These are phyloP conservation scores for Argya squamiceps DNA, from an alignment of 2,797 vertebrate species.

Conservation along the genomic window DNA sequence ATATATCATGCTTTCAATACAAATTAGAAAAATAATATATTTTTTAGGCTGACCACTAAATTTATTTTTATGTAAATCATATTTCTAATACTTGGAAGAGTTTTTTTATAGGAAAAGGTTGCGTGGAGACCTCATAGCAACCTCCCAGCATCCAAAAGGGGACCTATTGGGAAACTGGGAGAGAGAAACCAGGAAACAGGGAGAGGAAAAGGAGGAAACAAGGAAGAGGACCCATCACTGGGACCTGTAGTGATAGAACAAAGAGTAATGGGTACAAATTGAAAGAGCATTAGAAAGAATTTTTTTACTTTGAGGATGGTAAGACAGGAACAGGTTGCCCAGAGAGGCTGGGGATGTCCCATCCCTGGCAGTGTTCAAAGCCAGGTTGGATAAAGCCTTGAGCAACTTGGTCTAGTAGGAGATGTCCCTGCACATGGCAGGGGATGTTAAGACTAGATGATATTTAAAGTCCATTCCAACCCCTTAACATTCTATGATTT, in stretches of 20 bases:
- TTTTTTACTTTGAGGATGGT: not conserved
- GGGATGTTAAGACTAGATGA: accelerated
- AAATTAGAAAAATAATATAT: not conserved
- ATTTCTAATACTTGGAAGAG: not conserved
- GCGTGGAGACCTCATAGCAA: accelerated
- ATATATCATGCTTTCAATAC: not conserved
- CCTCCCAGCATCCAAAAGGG: not conserved
- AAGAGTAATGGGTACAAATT: not conserved
- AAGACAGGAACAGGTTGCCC: not conserved
- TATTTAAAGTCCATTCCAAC: not conserved
- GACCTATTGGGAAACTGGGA: not conserved
- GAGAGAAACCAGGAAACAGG: not conserved
- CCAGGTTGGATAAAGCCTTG: not conserved
- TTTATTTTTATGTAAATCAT: not conserved
- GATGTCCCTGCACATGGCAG: not conserved
- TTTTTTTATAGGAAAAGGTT: not conserved
- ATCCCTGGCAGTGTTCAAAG: not conserved
- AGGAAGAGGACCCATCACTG: not conserved
- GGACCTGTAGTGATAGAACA: not conserved
- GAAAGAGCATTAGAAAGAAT: not conserved
- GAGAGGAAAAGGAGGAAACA: not conserved
- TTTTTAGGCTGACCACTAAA: not conserved
- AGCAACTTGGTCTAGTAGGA: not conserved
- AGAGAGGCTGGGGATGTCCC: not conserved
- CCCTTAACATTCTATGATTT: not conserved